Base-by-base conservation (phyloP, 2,113 vertebrate species). In the Colistium nudipinnis region DNA sequence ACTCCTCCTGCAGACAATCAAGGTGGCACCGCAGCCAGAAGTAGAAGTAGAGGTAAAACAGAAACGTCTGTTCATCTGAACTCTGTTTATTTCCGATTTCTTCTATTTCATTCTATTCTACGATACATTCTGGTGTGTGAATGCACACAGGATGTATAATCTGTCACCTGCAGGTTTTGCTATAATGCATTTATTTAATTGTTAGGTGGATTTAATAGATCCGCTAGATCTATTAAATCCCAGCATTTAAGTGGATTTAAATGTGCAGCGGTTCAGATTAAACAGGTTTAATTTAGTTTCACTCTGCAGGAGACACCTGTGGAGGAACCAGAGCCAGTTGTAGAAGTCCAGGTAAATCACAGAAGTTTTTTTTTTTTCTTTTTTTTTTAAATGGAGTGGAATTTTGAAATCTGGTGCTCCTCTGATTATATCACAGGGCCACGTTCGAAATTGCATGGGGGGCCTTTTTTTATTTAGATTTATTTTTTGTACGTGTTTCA, bases 311-410 rank as follows among this genome's bases (percentile, higher is more conserved):
- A 81, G 38, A 73, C 64, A 35, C 22, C 78, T 35, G 77, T 22
- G 54, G 81, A 84, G 14, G 31, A 1, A 5, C 30, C 78, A 41
- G 33, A 39, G 35, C 57, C 79, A 31, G 64, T 53, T 68, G 62
- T 81, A 78, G 82, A 76, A 20, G 53, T 78, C 24, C 52, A 89
- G 85, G 87, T 89, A 89, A 87, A 80, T 22, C 12, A 70, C 63
- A 65, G 12, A 31, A 76, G 47, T 55, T 33, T 14, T 47, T 27
- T 11, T 33, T n/a, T 33, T 14, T 4, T 57, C 44, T 41, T 17
- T 41, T 62, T 43, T 7, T 43, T 51, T 8, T 2, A 1, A 9
- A 38, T 38, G 36, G 36, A 38, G 14, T 38, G 11, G 2, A n/a
- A n/a, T n/a, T n/a, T n/a, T n/a, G n/a, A n/a, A n/a, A n/a, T n/a